Evolutionary conservation across 2,888 invertebrate genomes (phyloP).

Genomic region (Helobdella robusta): DNA sequence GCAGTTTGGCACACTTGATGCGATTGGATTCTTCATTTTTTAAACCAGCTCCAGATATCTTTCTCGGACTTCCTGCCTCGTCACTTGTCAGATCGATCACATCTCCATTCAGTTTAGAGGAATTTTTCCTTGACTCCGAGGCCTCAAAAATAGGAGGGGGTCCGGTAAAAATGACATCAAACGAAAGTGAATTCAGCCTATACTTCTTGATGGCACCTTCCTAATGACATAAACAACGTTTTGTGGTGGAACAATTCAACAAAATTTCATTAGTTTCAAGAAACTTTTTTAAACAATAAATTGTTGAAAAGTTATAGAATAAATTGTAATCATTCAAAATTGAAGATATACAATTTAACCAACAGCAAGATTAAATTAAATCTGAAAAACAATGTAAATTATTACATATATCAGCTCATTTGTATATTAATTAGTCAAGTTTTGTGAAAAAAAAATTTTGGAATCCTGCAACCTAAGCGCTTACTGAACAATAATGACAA

Average conservation of each 20-base stretch:
- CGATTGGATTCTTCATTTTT: neutral
- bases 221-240: constrained; percentile 36
- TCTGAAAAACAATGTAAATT: no score
- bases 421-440: no score
- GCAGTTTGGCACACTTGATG: constrained; percentile 23
- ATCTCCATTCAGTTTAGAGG: neutral
- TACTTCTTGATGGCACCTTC: constrained; percentile 56
- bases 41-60: neutral
- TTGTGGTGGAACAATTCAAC: neutral
- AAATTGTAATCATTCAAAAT: no score
- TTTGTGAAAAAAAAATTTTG: no score
- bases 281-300: no score
- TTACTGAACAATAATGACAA: no score
- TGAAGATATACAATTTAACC: no score
- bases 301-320: no score
- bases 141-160: constrained; percentile 62
- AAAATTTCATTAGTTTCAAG: no score
- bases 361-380: no score
- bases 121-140: constrained; percentile 40
- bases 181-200: constrained; percentile 57
- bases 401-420: no score
- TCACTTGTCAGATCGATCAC: constrained; percentile 29
- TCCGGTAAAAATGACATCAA: constrained; percentile 73
- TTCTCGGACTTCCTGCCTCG: constrained; percentile 16
- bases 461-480: no score